Percentiles rank a stretch among this genome's conserved stretches.
These are phyloP conservation scores for Drosophila hawaiiensis DNA, from an alignment of 2,888 invertebrate genomes.

Conservation along the genomic window DNA sequence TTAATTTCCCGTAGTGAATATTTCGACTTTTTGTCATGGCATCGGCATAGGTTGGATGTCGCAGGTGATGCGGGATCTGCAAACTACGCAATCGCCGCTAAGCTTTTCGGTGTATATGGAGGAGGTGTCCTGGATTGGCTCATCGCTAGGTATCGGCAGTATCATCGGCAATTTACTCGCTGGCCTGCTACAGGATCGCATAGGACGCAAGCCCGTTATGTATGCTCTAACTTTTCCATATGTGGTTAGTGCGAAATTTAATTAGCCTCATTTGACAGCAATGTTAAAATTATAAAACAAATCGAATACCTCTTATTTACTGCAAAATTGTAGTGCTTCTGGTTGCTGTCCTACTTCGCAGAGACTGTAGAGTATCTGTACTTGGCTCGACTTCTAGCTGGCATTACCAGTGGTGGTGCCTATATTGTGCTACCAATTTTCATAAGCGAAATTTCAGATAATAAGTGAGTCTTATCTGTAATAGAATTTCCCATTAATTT, in stretches of 20 bases:
- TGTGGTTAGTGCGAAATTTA: constrained; percentile 50
- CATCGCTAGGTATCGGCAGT: constrained; percentile 72
- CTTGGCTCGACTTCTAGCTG: constrained; percentile 78
- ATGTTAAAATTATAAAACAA: not conserved
- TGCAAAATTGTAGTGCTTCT: constrained; percentile 69
- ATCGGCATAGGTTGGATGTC: constrained; percentile 79
- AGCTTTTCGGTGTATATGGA: constrained; percentile 51
- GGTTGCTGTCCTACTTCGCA: constrained; percentile 79
- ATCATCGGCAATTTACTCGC: constrained; percentile 73
- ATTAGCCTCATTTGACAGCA: too few species aligned
- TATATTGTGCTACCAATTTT: constrained; percentile 82
- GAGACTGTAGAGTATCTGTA: constrained; percentile 79
- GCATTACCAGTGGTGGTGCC: constrained; percentile 82
- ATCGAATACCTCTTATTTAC: not conserved
- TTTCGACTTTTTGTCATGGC: constrained; percentile 79
- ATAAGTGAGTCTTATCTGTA: constrained; percentile 65
- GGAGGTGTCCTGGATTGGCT: constrained; percentile 78
- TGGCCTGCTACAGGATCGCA: constrained; percentile 64
- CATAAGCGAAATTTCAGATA: constrained; percentile 83
- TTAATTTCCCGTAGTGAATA: constrained; percentile 60
- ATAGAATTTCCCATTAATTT: not conserved
- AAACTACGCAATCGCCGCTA: constrained; percentile 60
- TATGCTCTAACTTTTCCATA: constrained; percentile 65
- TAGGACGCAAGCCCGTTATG: constrained; percentile 73
- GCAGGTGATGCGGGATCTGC: constrained; percentile 71